Evolutionary conservation across 2,113 vertebrate species (phyloP), one percentile per base, ranked within the genome.

Genomic region (Camarhynchus parvulus): DNA sequence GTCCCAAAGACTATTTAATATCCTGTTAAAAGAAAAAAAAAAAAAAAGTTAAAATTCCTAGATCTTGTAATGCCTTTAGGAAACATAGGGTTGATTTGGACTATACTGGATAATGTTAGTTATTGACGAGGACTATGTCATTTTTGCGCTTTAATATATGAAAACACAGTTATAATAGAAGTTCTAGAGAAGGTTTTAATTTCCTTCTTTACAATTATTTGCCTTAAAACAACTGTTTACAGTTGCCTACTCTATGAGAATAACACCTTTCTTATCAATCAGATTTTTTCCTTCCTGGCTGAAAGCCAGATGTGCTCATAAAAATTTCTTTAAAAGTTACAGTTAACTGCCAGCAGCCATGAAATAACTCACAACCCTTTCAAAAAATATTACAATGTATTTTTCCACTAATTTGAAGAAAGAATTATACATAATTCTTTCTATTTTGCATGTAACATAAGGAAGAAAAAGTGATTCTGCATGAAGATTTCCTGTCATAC

Each of bases 111-210:
- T 31, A 33, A 47, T n/a, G 12, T 47, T 62, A 58, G 6, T 23
- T 74, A 30, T 20, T 50, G 37, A 49, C 15, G 53, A 35, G 27
- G 13, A 5, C 4, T 61, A 4, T 1, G 7, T 61, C 0, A 3
- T 42, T 87, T 87, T 81, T 84, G 2, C 13, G 37, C 13, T 75
- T 41, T n/a, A 16, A n/a, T 49, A 39, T 49, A 24, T 39, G 52
- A 67, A 74, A 56, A 15, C 9, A 30, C 3, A 33, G 11, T n/a
- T 63, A n/a, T 23, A 44, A n/a, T 41, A 49, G 3, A 33, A 63
- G 3, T 64, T 90, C 18, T 44, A 9, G 10, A 59, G 28, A 42
- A 8, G 5, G 58, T 61, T 87, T 73, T 50, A 20, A 55, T 75
- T 46, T 72, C 18, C 15, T 20, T 1, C 22, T 84, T 75, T 27